phyloP scores from a whole-genome alignment of 2,113 vertebrate genomes.

The Phyllostomus discolor region DNA sequence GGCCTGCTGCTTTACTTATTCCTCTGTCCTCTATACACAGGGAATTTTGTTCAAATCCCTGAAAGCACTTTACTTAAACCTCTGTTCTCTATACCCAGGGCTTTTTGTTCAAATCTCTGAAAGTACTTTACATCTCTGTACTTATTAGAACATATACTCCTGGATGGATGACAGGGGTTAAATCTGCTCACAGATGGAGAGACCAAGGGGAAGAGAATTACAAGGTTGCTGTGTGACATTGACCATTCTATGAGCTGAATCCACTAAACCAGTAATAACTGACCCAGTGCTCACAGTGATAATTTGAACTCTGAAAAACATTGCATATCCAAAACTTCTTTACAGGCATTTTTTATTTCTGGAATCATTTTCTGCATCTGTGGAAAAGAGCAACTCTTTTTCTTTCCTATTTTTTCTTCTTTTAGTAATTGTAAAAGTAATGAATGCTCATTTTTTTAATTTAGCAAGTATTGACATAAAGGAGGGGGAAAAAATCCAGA shows the following conservation, averaged over 20 bases:
- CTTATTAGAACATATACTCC: slow-evolving; percentile 16
- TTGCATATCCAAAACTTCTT: neutral
- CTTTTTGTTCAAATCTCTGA: neutral
- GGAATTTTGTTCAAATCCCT: neutral
- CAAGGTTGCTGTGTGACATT: neutral
- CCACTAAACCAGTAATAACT: neutral
- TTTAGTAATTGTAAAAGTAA: slow-evolving; percentile 16
- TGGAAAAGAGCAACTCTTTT: neutral
- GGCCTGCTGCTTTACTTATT: neutral
- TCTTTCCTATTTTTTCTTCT: neutral
- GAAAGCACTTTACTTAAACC: neutral
- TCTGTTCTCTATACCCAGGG: neutral
- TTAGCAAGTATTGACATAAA: neutral
- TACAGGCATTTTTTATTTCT: neutral
- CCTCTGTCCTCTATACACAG: neutral
- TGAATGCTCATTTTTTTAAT: neutral
- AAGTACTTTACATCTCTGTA: slow-evolving; percentile 18
- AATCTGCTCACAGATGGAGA: slow-evolving; percentile 13
- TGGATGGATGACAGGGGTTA: neutral
- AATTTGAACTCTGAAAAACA: neutral
- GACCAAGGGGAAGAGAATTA: neutral
- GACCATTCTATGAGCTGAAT: neutral
- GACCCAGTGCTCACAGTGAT: neutral
- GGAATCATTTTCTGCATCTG: neutral
- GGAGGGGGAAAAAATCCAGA: neutral